Evolutionary conservation across 2,113 vertebrate genomes (phyloP), one percentile per base, ranked within the genome.

Genomic region (Chelonoidis abingdonii): DNA sequence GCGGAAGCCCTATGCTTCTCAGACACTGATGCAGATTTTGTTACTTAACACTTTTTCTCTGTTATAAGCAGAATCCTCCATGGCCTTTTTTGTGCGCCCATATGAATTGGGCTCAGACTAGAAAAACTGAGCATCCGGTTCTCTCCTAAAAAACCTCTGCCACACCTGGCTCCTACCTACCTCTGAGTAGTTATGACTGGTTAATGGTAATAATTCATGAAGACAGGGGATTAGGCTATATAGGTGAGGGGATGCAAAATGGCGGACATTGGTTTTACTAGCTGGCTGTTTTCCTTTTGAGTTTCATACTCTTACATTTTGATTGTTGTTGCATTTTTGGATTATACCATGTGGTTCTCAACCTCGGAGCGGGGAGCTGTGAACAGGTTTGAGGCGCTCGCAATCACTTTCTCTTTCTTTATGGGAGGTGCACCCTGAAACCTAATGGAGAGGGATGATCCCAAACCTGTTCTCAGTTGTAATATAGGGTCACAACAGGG

Each of bases 161-260:
- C 8, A 16, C 35, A 72, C 35, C 19, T 72, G 65, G 65, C 31
- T 22, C n/a, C 65, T 72, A 5, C 35, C 14, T 69, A n/a, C 62
- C 35, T 69, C 8, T 72, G 35, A 38, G 17, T 12, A 72, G n/a
- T 38, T 17, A 69, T 69, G 31, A 62, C 31, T 62, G 78, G 27
- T 50, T 17, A 25, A 7, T 89, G 69, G 62, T 82, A 83, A 88
- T 56, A 47, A 76, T 90, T 69, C 0, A 3, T 54, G 83, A 14
- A n/a, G 5, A 25, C 54, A 83, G 57, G 38, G 50, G 16, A 17
- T 59, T 22, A 54, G 52, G 91, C 19, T 84, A 52, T 25, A 1
- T 1, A 69, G 22, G 9, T 65, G 8, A 0, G 0, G 0, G 54
- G 44, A 11, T 0, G 4, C 35, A 38, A 72, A 21, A 38, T 35